A percentile compares a stretch with the other conserved stretches of the same genome.
Conservation (phyloP, 2,888 invertebrate genomes). For the Marasmarcha lunaedactyla region DNA sequence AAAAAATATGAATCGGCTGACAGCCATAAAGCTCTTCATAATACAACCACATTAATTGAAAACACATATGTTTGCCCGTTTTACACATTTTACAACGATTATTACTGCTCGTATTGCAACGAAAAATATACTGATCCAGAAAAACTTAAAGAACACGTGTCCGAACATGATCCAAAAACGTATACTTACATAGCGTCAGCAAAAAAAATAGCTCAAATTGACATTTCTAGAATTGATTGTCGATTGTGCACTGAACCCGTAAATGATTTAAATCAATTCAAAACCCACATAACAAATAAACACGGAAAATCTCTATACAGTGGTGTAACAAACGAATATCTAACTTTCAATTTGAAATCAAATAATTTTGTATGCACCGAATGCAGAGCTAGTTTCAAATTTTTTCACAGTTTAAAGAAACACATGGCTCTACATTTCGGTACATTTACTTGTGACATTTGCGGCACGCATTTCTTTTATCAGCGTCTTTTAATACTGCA, state of each 20-base stretch:
- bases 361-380: constrained; percentile 31
- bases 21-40: no score
- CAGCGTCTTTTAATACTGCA: constrained; percentile 51
- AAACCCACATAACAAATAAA: constrained; percentile 27
- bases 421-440: constrained; percentile 57
- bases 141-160: constrained; percentile 37
- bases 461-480: constrained; percentile 59
- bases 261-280: constrained; percentile 29
- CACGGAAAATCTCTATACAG: constrained; percentile 22
- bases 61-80: constrained; percentile 49
- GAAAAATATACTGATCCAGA: constrained; percentile 38
- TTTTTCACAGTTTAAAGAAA: constrained; percentile 49
- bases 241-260: constrained; percentile 35
- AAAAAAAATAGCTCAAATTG: constrained; percentile 37
- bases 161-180: constrained; percentile 33
- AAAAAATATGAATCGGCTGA: no score
- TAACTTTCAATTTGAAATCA: constrained; percentile 34
- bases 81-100: constrained; percentile 42
- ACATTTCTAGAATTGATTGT: constrained; percentile 41
- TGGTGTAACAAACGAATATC: constrained; percentile 28
- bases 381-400: constrained; percentile 29
- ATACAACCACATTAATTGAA: constrained; percentile 21
- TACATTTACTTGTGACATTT: constrained; percentile 47
- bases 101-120: constrained; percentile 41
- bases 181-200: constrained; percentile 12